phyloP scores from a whole-genome alignment of 2,113 vertebrate genomes.

The Anoura caudifer region DNA sequence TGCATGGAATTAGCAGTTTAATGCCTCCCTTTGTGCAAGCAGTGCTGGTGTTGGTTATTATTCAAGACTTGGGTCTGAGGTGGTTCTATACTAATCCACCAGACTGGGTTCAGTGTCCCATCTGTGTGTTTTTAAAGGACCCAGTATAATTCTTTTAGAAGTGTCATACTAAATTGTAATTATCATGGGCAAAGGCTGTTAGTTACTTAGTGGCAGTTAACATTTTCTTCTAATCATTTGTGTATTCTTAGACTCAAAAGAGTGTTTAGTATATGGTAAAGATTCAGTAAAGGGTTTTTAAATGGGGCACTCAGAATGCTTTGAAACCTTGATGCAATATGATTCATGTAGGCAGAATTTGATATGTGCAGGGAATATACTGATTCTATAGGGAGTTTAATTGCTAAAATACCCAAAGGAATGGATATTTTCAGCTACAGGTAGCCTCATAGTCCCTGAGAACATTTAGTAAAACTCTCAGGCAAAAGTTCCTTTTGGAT shows the following conservation, averaged over 20 bases:
- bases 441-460: background rate
- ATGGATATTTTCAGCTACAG: background rate
- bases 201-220: background rate
- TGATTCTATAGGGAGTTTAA: background rate
- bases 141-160: conserved; percentile 6
- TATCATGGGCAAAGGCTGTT: background rate
- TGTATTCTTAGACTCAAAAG: background rate
- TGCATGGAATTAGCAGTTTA: background rate
- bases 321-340: conserved; percentile 3
- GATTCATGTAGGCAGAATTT: background rate
- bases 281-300: background rate
- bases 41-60: background rate
- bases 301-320: background rate
- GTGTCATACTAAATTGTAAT: background rate
- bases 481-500: background rate
- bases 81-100: background rate
- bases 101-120: background rate
- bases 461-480: background rate
- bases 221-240: conserved; percentile 5
- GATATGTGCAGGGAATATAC: background rate
- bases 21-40: background rate
- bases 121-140: background rate
- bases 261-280: background rate
- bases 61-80: background rate
- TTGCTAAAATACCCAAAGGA: conserved; percentile 7